Conservation (phyloP, 2,797 vertebrate genomes). For the Dermochelys coriacea region DNA sequence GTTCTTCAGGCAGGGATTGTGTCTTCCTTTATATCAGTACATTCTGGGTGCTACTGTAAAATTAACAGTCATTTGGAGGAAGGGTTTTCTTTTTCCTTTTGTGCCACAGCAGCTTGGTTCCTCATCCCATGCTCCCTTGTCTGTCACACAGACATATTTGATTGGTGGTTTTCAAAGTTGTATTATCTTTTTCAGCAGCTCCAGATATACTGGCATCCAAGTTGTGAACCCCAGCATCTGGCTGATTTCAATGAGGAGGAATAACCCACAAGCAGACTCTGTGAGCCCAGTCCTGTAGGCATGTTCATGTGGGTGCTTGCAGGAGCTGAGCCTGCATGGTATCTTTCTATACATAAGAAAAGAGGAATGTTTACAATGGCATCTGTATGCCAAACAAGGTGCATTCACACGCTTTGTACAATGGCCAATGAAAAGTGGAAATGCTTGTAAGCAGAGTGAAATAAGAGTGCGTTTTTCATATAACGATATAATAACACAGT, state of each 20-base stretch:
- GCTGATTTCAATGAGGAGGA: background rate
- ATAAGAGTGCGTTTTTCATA: background rate
- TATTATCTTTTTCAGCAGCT: background rate
- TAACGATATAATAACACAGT: background rate
- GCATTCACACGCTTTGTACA: background rate
- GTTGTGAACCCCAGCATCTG: background rate
- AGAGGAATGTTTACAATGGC: background rate
- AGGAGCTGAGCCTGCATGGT: background rate
- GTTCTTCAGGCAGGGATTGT: background rate
- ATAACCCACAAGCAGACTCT: rapidly evolving
- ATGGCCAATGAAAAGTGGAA: slow-evolving; percentile 13
- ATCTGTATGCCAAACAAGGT: background rate
- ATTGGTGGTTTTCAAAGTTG: rapidly evolving
- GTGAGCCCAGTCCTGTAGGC: rapidly evolving
- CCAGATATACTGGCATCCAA: background rate
- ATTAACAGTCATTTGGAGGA: background rate
- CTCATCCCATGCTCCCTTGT: background rate
- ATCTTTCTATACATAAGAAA: background rate
- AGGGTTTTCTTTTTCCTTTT: background rate
- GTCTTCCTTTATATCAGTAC: background rate
- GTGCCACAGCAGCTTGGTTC: background rate
- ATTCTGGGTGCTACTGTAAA: background rate
- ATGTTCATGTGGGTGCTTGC: rapidly evolving
- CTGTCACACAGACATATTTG: rapidly evolving
- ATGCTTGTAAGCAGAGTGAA: rapidly evolving